Base-by-base conservation (phyloP, 2,797 vertebrate genomes). In the Syndactyla subalaris region DNA sequence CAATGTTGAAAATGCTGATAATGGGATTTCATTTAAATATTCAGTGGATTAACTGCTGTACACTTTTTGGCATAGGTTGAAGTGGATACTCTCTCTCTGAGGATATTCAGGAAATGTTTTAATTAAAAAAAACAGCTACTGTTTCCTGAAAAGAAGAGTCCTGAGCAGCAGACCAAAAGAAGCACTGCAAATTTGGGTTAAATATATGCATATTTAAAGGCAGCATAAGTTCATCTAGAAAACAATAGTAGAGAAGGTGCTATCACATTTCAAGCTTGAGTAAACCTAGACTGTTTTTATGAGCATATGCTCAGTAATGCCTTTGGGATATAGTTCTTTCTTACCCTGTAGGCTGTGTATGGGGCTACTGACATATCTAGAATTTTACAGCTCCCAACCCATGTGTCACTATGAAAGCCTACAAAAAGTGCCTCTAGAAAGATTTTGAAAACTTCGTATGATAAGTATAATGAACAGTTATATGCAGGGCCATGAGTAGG, bases 31-130 rank as follows among this genome's bases (percentile, higher is more conserved):
- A 61, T 67, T 62, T 57, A 83, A 86, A 63, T 75, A 49, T 65
- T 45, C 70, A 70, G 55, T 63, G 51, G 32, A 59, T 76, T 90
- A 63, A 73, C 30, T 73, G 46, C 70, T 77, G 18, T 67, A 26
- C 6, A n/a, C 6, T 68, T 87, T 77, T 66, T 82, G 91, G 65
- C 62, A 81, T 75, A 93, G 76, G 55, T 82, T 83, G 81, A 94
- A 65, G 68, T 82, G 73, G 79, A 88, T 84, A 84, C 57, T 82
- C n/a, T 41, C 27, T n/a, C 27, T 76, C 57, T 45, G 81, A 96
- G 79, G 77, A 93, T 26, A 38, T 55, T 46, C 57, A 89, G 36
- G 67, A 87, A 89, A 94, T 93, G 48, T 81, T 97, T 94, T 92
- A 92, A 95, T 87, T 88, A 36, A 49, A 92, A 67, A 38, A 68